These are phyloP conservation scores for Drosophila orena DNA, from an alignment of 1,140 invertebrate genomes.

Conservation along the genomic window DNA sequence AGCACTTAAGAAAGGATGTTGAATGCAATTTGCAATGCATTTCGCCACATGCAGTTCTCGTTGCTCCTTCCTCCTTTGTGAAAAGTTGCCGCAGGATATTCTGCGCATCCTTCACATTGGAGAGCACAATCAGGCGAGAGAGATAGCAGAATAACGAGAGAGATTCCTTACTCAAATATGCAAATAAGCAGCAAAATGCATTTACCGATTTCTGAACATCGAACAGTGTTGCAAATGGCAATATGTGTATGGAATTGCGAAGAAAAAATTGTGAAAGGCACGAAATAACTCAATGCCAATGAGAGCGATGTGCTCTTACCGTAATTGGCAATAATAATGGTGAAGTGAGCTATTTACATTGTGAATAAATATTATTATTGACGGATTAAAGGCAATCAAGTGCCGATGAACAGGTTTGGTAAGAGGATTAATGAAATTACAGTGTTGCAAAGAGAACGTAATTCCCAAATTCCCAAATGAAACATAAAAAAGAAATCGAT, in stretches of 20 bases:
- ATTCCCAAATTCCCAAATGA: too few relatives aligned
- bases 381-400: background rate
- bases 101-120: conserved; percentile 72
- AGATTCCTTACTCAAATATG: conserved; percentile 66
- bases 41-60: conserved; percentile 49
- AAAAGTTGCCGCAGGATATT: conserved; percentile 69
- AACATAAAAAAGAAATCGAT: too few relatives aligned
- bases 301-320: background rate
- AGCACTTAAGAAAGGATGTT: conserved; percentile 28
- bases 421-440: background rate
- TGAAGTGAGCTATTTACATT: background rate
- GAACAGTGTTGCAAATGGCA: conserved; percentile 31
- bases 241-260: background rate
- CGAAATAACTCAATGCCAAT: background rate
- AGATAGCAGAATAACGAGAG: conserved; percentile 8
- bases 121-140: conserved; percentile 37
- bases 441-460: background rate
- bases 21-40: conserved; percentile 62
- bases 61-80: conserved; percentile 14
- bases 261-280: background rate
- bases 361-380: background rate
- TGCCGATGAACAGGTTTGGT: background rate
- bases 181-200: conserved; percentile 71
- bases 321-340: background rate
- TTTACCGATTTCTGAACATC: conserved; percentile 35